Base-by-base conservation (phyloP, 1,140 invertebrate species). In the Manduca sexta region DNA sequence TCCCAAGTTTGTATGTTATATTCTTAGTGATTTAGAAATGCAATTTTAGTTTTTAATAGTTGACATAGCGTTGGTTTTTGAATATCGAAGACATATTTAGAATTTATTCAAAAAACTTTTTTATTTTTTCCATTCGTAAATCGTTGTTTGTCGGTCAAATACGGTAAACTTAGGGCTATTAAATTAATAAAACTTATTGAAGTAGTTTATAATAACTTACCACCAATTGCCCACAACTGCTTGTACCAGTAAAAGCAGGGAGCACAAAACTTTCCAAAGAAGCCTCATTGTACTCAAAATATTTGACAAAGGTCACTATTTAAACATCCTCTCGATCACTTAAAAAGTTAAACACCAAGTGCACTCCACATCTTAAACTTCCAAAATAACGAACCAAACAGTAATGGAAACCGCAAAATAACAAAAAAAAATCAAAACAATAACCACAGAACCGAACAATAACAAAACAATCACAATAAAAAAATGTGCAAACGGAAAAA, bases 231-330 rank as follows among this genome's bases (percentile, higher is more conserved):
- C 74, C 51, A 67, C 55, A 47, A 74, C 79, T 39, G 70, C 70
- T 49, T 84, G 69, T 29, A 70, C 58, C 16, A 84, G 61, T 35
- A 83, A 41, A 29, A 81, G 60, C 49, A 78, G 57, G 50, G 56
- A 66, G 43, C 71, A 80, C 64, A 78, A 53, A 61, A 77, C 66
- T 80, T 71, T 80, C 77, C 72, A 84, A 72, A 78, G 58, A 46
- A 81, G 60, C 72, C 65, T 75, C 80, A 84, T 84, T 44, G 45
- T 74, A 64, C 64, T 56, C 50, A 63, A 64, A 63, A 45, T 65
- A 64, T 60, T 50, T 43, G 43, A 46, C 58, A 60, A 60, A 63
- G 60, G 59, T 56, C 69, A 61, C 52, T 55, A 49, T 45, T 45
- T 52, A 59, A 60, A 56, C 62, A 60, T 63, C 58, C 71, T 59